Evolutionary conservation across 2,113 vertebrate species (phyloP).

Genomic region (Caracal caracal): DNA sequence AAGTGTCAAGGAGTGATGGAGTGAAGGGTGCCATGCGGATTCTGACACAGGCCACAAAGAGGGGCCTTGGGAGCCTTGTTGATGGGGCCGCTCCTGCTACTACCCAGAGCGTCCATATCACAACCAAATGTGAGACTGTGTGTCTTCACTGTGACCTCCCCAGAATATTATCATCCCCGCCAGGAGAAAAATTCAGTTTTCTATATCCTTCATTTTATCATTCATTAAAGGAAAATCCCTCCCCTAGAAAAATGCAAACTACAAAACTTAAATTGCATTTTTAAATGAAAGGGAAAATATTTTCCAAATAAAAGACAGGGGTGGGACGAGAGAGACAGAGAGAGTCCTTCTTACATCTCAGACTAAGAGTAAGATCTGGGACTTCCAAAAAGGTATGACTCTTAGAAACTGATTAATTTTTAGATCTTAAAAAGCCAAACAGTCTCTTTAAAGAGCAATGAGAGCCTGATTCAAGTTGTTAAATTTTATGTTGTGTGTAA

Average conservation of each 20-base stretch:
- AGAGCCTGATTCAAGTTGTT: constrained; percentile 88
- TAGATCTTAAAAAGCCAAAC: constrained; percentile 83
- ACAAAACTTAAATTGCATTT: neutral
- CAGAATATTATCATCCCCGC: neutral
- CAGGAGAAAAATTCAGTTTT: constrained; percentile 45
- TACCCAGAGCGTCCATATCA: rapidly evolving
- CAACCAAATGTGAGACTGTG: neutral
- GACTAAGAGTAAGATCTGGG: constrained; percentile 38
- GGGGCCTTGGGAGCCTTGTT: constrained; percentile 59
- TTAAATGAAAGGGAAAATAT: constrained; percentile 19
- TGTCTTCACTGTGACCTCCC: constrained; percentile 40
- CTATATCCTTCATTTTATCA: neutral
- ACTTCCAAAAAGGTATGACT: constrained; percentile 69
- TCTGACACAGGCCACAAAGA: constrained; percentile 9
- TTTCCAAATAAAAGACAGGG: neutral
- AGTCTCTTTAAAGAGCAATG: constrained; percentile 87
- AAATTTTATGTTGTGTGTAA: constrained; percentile 93
- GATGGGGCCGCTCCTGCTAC: neutral
- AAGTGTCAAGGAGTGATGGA: neutral
- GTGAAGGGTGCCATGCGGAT: neutral
- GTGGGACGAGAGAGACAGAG: neutral
- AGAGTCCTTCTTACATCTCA: neutral
- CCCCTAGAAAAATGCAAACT: constrained; percentile 84
- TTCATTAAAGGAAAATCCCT: constrained; percentile 37
- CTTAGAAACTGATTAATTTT: constrained; percentile 86